A percentile compares a stretch with the other conserved stretches of the same genome.
phyloP scores from a whole-genome alignment of 2,113 vertebrate species.

The Andinoacara biseriatus region DNA sequence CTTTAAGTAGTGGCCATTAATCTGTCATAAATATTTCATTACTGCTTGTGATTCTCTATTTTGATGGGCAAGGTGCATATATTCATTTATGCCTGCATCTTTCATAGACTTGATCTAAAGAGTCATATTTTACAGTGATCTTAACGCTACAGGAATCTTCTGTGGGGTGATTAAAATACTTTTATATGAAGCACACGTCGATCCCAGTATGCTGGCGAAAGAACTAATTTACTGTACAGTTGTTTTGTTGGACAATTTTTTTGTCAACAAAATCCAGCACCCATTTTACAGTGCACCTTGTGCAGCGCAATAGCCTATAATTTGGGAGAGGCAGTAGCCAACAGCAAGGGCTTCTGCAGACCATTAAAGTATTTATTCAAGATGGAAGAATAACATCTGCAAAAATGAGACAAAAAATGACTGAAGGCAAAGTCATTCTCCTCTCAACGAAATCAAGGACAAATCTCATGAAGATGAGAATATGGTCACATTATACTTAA shows the following conservation, averaged over 20 bases:
- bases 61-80: conserved; percentile 20
- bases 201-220: background rate
- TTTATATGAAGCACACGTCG: conserved; percentile 3
- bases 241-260: background rate
- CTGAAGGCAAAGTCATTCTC: conserved; percentile 61
- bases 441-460: conserved; percentile 1
- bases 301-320: conserved; percentile 30
- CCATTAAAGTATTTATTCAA: conserved; percentile 50
- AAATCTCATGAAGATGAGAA: conserved; percentile 1
- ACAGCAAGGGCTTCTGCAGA: conserved; percentile 47
- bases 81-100: conserved; percentile 25
- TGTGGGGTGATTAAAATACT: background rate
- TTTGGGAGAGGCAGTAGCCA: conserved; percentile 32
- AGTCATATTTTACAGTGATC: conserved; percentile 32
- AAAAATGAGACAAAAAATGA: conserved; percentile 51
- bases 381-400: conserved; percentile 41
- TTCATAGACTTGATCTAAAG: conserved; percentile 31
- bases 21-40: conserved; percentile 53
- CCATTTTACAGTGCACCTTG: background rate
- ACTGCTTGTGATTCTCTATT: conserved; percentile 45
- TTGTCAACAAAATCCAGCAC: background rate
- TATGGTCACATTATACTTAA: conserved; percentile 19
- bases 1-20: conserved; percentile 50
- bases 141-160: background rate
- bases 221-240: background rate